phyloP scores from a whole-genome alignment of 1,140 invertebrate species.

The Macrobrachium nipponense region DNA sequence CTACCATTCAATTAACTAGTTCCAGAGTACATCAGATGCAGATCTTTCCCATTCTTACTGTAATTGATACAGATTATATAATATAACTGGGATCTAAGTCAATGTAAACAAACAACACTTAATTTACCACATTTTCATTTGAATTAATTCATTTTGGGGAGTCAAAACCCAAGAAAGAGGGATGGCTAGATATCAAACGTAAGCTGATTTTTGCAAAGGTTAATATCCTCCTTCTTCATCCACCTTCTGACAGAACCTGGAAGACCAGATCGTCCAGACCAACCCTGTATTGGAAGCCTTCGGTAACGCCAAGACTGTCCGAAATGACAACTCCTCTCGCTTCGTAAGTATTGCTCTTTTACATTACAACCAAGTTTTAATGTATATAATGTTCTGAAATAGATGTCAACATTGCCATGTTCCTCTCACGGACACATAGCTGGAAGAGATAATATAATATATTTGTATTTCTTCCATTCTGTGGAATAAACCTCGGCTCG shows the following conservation, averaged over 20 bases:
- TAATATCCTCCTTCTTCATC: neutral
- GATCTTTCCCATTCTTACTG: no score
- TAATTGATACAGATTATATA: no score
- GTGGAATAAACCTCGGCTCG: no score
- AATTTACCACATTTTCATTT: no score
- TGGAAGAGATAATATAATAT: neutral
- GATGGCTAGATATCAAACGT: neutral
- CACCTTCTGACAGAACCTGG: constrained; percentile 75
- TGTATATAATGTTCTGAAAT: neutral
- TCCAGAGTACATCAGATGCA: no score
- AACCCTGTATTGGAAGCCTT: constrained; percentile 99
- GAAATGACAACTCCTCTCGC: constrained; percentile 99
- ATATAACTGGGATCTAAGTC: no score
- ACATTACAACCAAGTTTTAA: neutral
- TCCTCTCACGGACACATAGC: neutral
- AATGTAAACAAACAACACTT: no score
- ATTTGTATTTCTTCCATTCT: neutral
- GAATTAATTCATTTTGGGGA: no score
- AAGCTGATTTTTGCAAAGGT: neutral
- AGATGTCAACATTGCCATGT: neutral
- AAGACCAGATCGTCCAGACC: constrained; percentile 99
- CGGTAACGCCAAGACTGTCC: constrained; percentile 99
- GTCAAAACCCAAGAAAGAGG: neutral
- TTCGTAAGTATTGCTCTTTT: constrained; percentile 85
- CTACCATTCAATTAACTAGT: no score